A percentile compares a stretch with the other conserved stretches of the same genome.
Conservation (phyloP, 2,888 invertebrate genomes). For the Mimumesa dahlbomi region DNA sequence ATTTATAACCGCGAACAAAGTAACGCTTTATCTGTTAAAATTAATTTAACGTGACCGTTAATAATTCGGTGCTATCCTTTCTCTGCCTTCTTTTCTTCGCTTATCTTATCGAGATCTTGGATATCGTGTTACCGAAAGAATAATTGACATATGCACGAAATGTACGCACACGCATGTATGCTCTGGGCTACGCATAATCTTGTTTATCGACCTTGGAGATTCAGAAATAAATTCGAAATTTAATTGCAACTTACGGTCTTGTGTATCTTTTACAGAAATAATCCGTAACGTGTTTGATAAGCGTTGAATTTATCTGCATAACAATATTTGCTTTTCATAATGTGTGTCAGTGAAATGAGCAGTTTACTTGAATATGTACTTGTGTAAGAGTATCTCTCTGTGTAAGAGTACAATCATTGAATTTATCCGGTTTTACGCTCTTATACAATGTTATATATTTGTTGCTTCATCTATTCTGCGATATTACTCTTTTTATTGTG, state of each 20-base stretch:
- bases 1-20: too few species aligned
- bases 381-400: too few species aligned
- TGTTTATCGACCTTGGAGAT: constrained; percentile 18
- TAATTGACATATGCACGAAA: not conserved
- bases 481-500: too few species aligned
- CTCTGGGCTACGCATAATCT: not conserved
- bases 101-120: constrained; percentile 42
- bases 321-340: too few species aligned
- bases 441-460: too few species aligned
- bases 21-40: too few species aligned
- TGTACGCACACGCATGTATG: not conserved
- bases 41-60: not conserved
- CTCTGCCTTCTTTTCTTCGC: not conserved
- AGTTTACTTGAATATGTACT: too few species aligned
- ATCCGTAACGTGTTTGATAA: not conserved
- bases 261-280: not conserved
- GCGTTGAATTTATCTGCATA: too few species aligned
- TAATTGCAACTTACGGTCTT: not conserved
- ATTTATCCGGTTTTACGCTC: too few species aligned
- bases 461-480: too few species aligned
- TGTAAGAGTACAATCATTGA: too few species aligned
- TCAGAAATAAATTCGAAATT: constrained; percentile 4
- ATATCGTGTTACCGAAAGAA: constrained; percentile 8
- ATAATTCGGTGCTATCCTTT: not conserved
- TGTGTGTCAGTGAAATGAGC: too few species aligned